These are phyloP conservation scores for Machimus rusticus DNA, from an alignment of 2,888 invertebrate genomes.

Conservation along the genomic window DNA sequence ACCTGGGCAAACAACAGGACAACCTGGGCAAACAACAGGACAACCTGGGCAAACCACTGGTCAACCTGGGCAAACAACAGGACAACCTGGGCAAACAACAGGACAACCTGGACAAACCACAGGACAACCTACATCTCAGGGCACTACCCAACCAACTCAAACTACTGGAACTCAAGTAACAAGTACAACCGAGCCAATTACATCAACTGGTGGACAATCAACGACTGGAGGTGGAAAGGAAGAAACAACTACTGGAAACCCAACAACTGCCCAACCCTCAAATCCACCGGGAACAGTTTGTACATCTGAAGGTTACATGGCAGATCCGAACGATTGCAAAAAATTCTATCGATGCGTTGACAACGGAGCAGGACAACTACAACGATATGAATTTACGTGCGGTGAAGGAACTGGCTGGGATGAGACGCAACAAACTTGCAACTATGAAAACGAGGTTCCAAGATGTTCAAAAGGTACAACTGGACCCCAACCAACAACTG, in stretches of 20 bases:
- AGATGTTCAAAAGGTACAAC: constrained; percentile 40
- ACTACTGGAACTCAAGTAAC: constrained; percentile 43
- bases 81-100: constrained; percentile 42
- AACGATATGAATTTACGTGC: constrained; percentile 65
- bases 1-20: constrained; percentile 33
- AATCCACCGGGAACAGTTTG: constrained; percentile 51
- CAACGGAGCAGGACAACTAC: constrained; percentile 61
- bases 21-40: constrained; percentile 47
- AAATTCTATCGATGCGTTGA: constrained; percentile 68
- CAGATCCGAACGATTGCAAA: constrained; percentile 65
- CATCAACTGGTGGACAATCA: not conserved
- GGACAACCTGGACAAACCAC: constrained; percentile 46
- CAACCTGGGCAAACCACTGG: constrained; percentile 38
- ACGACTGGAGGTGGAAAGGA: not conserved
- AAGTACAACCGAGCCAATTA: constrained; percentile 16
- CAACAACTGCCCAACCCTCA: not conserved
- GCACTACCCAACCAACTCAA: constrained; percentile 49
- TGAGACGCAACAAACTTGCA: constrained; percentile 66
- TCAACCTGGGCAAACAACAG: constrained; percentile 42
- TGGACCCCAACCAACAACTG: not conserved
- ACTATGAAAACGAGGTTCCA: constrained; percentile 56
- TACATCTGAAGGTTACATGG: constrained; percentile 62
- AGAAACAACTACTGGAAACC: constrained; percentile 1
- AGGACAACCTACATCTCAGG: constrained; percentile 15
- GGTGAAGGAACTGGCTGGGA: constrained; percentile 69